phyloP scores from a whole-genome alignment of 2,888 invertebrate species.

The Cerastis leucographa region DNA sequence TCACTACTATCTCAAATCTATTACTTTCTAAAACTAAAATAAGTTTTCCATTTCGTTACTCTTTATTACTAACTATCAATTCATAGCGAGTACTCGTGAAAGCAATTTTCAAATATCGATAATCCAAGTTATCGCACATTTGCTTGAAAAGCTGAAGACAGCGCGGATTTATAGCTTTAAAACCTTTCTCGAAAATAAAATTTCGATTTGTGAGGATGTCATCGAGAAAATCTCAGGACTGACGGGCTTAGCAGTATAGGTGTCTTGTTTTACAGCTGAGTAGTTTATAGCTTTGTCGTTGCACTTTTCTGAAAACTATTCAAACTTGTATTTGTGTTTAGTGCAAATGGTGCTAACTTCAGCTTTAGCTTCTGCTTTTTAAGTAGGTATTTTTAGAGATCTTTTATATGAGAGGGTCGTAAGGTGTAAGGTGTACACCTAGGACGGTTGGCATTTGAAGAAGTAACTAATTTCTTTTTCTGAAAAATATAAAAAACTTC shows the following conservation, averaged over 20 bases:
- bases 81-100: slow-evolving; percentile 41
- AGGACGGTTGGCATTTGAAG: not conserved
- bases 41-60: slow-evolving; percentile 30
- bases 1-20: not conserved
- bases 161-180: slow-evolving; percentile 52
- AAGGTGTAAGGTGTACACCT: not conserved
- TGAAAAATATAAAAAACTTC: not conserved
- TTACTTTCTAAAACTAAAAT: slow-evolving; percentile 11
- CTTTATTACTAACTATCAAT: slow-evolving; percentile 52
- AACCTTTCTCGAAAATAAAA: slow-evolving; percentile 52
- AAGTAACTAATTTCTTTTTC: not conserved
- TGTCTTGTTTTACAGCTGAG: not conserved
- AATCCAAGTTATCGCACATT: slow-evolving; percentile 57
- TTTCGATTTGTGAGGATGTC: slow-evolving; percentile 50
- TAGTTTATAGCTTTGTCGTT: slow-evolving; percentile 20
- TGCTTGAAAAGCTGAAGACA: slow-evolving; percentile 53
- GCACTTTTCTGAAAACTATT: not conserved
- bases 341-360: slow-evolving; percentile 1
- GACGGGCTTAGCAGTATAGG: slow-evolving; percentile 12
- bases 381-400: not conserved
- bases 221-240: slow-evolving; percentile 27
- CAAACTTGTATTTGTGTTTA: not conserved
- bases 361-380: not conserved
- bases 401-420: not conserved
- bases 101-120: slow-evolving; percentile 56